phyloP scores from a whole-genome alignment of 2,888 invertebrate genomes.

The Apomyelois bistriatella region DNA sequence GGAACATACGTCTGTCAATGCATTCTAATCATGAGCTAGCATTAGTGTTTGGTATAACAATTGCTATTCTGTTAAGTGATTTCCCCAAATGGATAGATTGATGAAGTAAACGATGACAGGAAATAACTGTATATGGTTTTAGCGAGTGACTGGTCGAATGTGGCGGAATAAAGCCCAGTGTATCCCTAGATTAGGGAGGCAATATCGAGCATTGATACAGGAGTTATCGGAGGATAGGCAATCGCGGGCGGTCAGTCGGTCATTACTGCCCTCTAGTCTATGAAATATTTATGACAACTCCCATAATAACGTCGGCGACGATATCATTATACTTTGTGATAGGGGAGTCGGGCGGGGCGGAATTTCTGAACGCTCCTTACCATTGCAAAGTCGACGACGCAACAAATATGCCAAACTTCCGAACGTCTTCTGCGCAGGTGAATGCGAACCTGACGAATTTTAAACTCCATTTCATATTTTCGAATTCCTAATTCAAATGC shows the following conservation, averaged over 20 bases:
- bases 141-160: constrained; percentile 5
- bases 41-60: background rate
- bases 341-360: constrained; percentile 77
- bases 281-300: constrained; percentile 80
- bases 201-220: constrained; percentile 17
- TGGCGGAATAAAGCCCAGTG: constrained; percentile 1
- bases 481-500: constrained; percentile 30
- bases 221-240: constrained; percentile 26
- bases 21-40: constrained; percentile 1
- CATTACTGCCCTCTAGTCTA: constrained; percentile 75
- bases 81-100: background rate
- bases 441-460: constrained; percentile 44
- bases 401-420: constrained; percentile 39
- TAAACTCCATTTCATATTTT: constrained; percentile 33
- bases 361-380: constrained; percentile 79
- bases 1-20: background rate
- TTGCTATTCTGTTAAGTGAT: background rate
- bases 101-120: constrained; percentile 4
- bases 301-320: constrained; percentile 77
- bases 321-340: constrained; percentile 82
- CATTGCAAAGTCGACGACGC: constrained; percentile 73
- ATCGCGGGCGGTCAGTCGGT: constrained; percentile 71
- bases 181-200: constrained; percentile 10
- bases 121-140: constrained; percentile 1
- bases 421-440: constrained; percentile 52